These are phyloP conservation scores for Phthorimaea operculella DNA, from an alignment of 1,140 invertebrate genomes.

Conservation along the genomic window DNA sequence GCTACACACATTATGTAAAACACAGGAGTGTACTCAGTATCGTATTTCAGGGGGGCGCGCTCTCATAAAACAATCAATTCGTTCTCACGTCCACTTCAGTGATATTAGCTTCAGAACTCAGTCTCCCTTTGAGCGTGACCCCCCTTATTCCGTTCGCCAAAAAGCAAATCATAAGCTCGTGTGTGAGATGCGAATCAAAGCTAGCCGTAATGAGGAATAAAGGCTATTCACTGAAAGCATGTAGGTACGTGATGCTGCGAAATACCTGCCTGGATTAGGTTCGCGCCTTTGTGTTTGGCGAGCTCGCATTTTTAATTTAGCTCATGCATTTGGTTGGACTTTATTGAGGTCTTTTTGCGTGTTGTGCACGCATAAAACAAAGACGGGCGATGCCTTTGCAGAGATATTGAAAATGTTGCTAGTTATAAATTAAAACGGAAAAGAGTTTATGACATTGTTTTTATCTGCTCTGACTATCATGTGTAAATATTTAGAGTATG, in stretches of 20 bases:
- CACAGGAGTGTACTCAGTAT: background rate
- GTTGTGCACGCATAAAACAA: too few relatives aligned
- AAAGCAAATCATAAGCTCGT: conserved; percentile 59
- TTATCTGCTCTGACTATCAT: too few relatives aligned
- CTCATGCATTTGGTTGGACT: background rate
- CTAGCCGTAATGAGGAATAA: conserved; percentile 52
- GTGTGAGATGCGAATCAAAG: conserved; percentile 53
- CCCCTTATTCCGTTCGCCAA: conserved; percentile 35
- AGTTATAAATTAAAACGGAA: too few relatives aligned
- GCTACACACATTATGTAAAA: conserved; percentile 28
- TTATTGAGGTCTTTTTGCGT: too few relatives aligned
- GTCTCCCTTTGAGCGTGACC: background rate
- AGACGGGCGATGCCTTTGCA: too few relatives aligned
- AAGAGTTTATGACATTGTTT: too few relatives aligned
- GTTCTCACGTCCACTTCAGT: too few relatives aligned
- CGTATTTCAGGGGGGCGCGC: background rate
- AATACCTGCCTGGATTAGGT: conserved; percentile 10
- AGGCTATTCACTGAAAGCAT: conserved; percentile 38
- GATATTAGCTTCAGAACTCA: too few relatives aligned
- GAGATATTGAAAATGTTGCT: too few relatives aligned
- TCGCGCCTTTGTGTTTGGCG: background rate
- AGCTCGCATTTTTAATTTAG: conserved; percentile 2
- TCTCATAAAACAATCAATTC: too few relatives aligned
- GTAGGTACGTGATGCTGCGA: conserved; percentile 20
- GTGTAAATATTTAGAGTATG: too few relatives aligned